phyloP scores from a whole-genome alignment of 2,888 invertebrate species.

The Eledona agricola region DNA sequence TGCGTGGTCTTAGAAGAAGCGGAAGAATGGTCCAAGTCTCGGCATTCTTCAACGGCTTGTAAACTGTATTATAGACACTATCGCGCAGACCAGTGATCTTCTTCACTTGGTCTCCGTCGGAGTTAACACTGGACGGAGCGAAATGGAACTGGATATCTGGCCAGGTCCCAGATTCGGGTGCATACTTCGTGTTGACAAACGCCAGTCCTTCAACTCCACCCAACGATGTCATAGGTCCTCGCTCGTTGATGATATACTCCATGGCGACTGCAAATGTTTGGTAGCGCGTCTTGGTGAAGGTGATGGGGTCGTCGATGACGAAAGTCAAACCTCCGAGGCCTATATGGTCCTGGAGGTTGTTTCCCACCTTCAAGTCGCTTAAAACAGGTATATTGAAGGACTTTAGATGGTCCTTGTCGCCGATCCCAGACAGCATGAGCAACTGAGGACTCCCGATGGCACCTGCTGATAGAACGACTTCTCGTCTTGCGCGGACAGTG shows the following conservation, averaged over 20 bases:
- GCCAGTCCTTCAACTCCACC: constrained; percentile 88
- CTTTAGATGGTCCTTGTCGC: constrained; percentile 78
- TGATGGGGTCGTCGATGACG: constrained; percentile 80
- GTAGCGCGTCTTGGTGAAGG: constrained; percentile 79
- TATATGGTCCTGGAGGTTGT: constrained; percentile 89
- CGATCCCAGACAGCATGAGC: constrained; percentile 90
- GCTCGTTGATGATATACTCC: constrained; percentile 82
- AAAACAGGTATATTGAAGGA: constrained; percentile 78
- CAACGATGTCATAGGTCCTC: constrained; percentile 82
- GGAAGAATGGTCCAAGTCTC: constrained; percentile 89
- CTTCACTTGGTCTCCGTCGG: constrained; percentile 81
- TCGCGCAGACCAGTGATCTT: constrained; percentile 80
- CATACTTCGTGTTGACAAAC: constrained; percentile 87
- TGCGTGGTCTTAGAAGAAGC: constrained; percentile 82
- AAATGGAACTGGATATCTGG: constrained; percentile 91
- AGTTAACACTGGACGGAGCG: constrained; percentile 83
- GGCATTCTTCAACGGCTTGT: constrained; percentile 78
- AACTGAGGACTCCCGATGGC: constrained; percentile 89
- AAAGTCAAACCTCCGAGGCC: constrained; percentile 87
- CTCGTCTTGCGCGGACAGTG: constrained; percentile 76
- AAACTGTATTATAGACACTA: constrained; percentile 84
- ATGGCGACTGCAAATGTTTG: constrained; percentile 79
- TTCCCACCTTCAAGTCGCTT: constrained; percentile 79
- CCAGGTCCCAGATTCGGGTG: constrained; percentile 78
- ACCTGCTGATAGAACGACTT: constrained; percentile 87